These are phyloP conservation scores for Zootoca vivipara DNA, from an alignment of 2,113 vertebrate species.

Conservation along the genomic window DNA sequence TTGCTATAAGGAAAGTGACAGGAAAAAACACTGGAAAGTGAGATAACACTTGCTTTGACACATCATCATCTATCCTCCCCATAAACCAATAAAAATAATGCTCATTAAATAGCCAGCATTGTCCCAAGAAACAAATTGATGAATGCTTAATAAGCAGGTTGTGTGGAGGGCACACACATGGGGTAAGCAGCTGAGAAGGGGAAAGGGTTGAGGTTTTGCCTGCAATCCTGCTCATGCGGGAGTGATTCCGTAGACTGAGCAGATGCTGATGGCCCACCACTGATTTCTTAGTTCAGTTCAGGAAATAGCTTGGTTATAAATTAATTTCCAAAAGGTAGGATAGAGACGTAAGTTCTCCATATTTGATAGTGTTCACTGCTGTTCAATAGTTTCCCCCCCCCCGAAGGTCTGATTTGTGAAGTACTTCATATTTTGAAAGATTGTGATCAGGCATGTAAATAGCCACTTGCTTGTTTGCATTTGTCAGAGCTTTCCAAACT, in stretches of 20 bases:
- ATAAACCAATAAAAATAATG: too few relatives aligned
- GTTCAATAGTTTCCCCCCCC: too few relatives aligned
- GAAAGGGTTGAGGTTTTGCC: background rate
- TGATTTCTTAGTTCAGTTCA: background rate
- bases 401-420: background rate
- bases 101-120: too few relatives aligned
- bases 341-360: background rate
- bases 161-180: too few relatives aligned
- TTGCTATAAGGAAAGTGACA: too few relatives aligned
- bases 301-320: background rate
- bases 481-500: too few relatives aligned
- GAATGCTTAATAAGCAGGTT: too few relatives aligned
- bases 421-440: background rate
- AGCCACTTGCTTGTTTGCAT: background rate
- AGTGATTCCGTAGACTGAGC: background rate
- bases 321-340: background rate
- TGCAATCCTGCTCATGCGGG: background rate
- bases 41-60: too few relatives aligned
- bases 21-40: too few relatives aligned
- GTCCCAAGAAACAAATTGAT: too few relatives aligned
- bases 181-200: background rate
- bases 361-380: background rate
- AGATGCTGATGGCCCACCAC: background rate
- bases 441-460: background rate
- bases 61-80: too few relatives aligned